Evolutionary conservation across 1,140 invertebrate genomes (phyloP), one percentile per base, ranked within the genome.

Genomic region (Drosophila bocqueti): DNA sequence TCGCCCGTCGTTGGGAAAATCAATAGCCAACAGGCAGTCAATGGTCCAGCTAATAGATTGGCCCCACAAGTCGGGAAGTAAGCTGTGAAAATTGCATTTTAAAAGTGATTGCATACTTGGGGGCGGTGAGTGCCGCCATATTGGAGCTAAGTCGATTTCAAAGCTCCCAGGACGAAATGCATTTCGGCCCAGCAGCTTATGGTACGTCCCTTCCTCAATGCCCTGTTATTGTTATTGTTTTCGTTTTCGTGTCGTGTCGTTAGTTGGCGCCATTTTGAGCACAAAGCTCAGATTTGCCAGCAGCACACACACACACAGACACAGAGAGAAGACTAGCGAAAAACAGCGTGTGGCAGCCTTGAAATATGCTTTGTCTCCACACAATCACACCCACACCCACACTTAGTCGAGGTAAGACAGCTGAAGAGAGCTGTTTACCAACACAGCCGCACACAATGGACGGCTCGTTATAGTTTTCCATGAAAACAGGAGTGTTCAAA

Each of bases 221-320:
- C 36, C 42, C 34, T 49, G 65, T 47, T 58, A 59, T 36, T 76
- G 72, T 62, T 78, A 40, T 59, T 50, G 76, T 61, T 76, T 76
- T 79, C 36, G 52, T 36, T 54, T 54, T 54, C 26, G 26, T 66
- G 82, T 74, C 65, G 62, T 78, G 72, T 83, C 77, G 69, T 77
- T 83, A 77, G 84, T 77, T 71, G 72, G 43, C 83, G 76, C 64
- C 75, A 46, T 89, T 83, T 81, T 61, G 67, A 76, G 79, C 72
- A 89, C 84, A 84, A 68, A 78, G 81, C 73, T 36, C 83, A 81
- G 83, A 87, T 87, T 89, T 87, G 72, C 69, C 69, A 78, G 59
- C 47, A 76, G 71, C 79, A 45, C 42, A 76, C 50, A 69, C 36
- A 11, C 79, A 45, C 42, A 76, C 50, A 69, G 29, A 11, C 79